These are phyloP conservation scores for Rhodophaea formosa DNA, from an alignment of 2,888 invertebrate species.

Conservation along the genomic window DNA sequence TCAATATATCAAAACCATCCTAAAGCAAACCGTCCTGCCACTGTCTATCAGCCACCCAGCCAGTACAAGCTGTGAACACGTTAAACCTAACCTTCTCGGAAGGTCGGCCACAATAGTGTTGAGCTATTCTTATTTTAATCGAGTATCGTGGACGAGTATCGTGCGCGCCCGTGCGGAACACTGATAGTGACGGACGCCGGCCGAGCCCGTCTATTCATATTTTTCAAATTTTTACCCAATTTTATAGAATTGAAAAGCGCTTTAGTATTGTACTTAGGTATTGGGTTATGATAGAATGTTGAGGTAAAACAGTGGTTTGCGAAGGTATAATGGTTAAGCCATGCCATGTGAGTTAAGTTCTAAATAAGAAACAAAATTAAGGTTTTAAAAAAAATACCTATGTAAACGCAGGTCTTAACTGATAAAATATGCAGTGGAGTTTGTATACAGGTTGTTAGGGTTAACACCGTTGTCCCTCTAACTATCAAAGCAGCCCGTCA, in stretches of 20 bases:
- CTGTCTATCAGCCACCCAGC: slow-evolving; percentile 10
- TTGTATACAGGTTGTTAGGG: too few species aligned
- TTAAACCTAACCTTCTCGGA: slow-evolving; percentile 12
- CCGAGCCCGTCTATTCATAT: slow-evolving; percentile 66
- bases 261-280: slow-evolving; percentile 1
- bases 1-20: not conserved
- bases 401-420: too few species aligned
- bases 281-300: not conserved
- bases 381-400: too few species aligned
- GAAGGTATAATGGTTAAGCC: too few species aligned
- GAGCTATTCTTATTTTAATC: slow-evolving; percentile 76
- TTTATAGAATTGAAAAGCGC: slow-evolving; percentile 33
- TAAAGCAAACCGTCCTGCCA: not conserved
- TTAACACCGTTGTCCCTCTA: too few species aligned
- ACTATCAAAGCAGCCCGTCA: too few species aligned
- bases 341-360: too few species aligned
- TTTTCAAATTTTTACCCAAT: slow-evolving; percentile 57
- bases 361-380: too few species aligned
- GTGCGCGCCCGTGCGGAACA: slow-evolving; percentile 72
- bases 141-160: slow-evolving; percentile 67
- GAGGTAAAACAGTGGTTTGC: not conserved
- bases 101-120: slow-evolving; percentile 54
- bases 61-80: slow-evolving; percentile 16
- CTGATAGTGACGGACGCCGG: slow-evolving; percentile 75
- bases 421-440: too few species aligned